Evolutionary conservation across 2,113 vertebrate species (phyloP).

Genomic region (Elachura formosa): DNA sequence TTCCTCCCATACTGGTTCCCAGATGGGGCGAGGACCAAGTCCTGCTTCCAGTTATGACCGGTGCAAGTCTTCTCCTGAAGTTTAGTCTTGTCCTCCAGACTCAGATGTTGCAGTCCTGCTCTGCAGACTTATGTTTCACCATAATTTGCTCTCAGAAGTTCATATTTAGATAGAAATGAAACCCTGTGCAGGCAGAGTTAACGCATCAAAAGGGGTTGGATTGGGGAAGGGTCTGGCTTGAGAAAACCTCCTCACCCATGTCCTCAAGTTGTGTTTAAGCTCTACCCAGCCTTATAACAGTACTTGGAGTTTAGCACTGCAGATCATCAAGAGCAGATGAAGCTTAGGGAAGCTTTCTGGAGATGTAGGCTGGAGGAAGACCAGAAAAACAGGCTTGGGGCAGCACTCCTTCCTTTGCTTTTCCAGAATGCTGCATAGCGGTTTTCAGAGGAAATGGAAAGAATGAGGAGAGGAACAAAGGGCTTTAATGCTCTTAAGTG

Average conservation of each 20-base stretch:
- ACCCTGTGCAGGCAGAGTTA: neutral
- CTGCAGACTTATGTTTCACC: rapidly evolving
- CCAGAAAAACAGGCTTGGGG: neutral
- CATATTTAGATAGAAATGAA: neutral
- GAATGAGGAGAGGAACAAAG: slow-evolving; percentile 36
- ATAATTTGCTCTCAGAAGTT: neutral
- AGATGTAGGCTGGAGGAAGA: neutral
- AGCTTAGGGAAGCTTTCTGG: neutral
- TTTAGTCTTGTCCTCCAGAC: neutral
- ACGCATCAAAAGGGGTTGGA: neutral
- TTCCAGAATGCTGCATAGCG: neutral
- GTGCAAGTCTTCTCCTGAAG: neutral
- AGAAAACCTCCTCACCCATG: rapidly evolving
- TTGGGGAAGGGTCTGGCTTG: neutral
- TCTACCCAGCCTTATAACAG: neutral
- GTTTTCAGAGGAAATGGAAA: slow-evolving; percentile 50
- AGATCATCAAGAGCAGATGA: neutral
- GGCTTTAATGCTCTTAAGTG: slow-evolving; percentile 6
- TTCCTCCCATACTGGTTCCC: neutral
- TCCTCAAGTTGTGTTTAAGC: neutral
- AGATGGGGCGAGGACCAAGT: neutral
- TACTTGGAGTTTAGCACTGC: neutral
- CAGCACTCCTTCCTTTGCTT: neutral
- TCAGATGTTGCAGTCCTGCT: neutral
- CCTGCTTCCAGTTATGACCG: neutral